Evolutionary conservation across 2,797 vertebrate genomes (phyloP).

Genomic region (Manis crassicaudata): DNA sequence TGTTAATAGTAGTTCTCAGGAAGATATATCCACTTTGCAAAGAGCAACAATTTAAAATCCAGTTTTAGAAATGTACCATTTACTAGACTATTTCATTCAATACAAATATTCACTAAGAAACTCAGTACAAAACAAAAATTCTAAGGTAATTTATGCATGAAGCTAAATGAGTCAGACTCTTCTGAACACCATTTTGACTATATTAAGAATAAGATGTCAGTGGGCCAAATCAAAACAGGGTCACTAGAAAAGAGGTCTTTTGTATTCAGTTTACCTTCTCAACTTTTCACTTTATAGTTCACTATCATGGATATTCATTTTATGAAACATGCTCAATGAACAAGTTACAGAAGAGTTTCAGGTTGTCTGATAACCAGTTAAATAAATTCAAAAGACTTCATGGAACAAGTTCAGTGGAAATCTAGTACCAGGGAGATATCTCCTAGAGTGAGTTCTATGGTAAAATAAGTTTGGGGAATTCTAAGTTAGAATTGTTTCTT

Average conservation of each 20-base stretch:
- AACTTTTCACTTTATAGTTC: neutral
- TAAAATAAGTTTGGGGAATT: neutral
- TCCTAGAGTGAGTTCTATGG: neutral
- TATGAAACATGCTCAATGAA: neutral
- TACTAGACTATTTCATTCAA: neutral
- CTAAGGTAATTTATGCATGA: neutral
- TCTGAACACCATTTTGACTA: slow-evolving; percentile 1
- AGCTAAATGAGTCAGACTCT: slow-evolving; percentile 21
- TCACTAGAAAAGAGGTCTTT: neutral
- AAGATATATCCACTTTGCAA: neutral
- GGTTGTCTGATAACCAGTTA: neutral
- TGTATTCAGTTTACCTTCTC: neutral
- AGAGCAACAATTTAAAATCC: neutral
- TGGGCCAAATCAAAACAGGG: neutral
- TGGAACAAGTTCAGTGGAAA: neutral
- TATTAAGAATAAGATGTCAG: neutral
- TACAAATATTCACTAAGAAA: slow-evolving; percentile 2
- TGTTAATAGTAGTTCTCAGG: neutral
- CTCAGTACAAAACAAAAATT: neutral
- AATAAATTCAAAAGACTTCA: slow-evolving; percentile 23
- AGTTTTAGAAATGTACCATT: slow-evolving; percentile 15
- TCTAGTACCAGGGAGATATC: neutral
- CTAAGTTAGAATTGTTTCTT: neutral
- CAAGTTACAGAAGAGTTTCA: slow-evolving; percentile 14
- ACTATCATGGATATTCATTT: neutral